Conservation (phyloP, 2,888 invertebrate species). For the Autographa pulchrina region DNA sequence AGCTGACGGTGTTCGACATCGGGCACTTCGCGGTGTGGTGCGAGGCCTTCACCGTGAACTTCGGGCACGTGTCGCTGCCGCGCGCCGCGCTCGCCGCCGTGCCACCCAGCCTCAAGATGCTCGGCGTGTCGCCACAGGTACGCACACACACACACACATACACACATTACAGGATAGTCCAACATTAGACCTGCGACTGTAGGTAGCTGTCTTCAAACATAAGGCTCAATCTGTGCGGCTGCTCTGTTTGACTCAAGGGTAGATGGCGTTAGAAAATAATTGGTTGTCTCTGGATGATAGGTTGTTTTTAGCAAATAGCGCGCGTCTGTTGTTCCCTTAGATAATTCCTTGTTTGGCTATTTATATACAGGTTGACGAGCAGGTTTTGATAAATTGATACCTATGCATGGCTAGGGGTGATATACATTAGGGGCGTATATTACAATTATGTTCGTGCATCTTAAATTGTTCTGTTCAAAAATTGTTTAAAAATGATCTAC, state of each 20-base stretch:
- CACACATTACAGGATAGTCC: background rate
- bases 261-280: too few relatives aligned
- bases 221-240: too few relatives aligned
- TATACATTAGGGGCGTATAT: too few relatives aligned
- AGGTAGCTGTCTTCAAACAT: background rate
- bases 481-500: background rate
- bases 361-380: too few relatives aligned
- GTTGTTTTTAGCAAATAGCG: too few relatives aligned
- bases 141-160: slow-evolving; percentile 8
- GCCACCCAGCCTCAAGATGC: slow-evolving; percentile 97
- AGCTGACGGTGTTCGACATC: slow-evolving; percentile 97
- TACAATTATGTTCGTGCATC: too few relatives aligned
- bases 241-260: too few relatives aligned
- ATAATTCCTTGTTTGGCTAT: too few relatives aligned
- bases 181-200: background rate
- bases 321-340: too few relatives aligned
- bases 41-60: slow-evolving; percentile 97
- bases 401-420: too few relatives aligned
- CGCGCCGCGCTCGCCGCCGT: slow-evolving; percentile 91
- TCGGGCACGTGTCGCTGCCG: slow-evolving; percentile 95
- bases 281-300: too few relatives aligned
- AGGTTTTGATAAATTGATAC: too few relatives aligned
- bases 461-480: background rate
- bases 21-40: slow-evolving; percentile 98
- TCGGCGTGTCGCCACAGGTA: slow-evolving; percentile 98